These are phyloP conservation scores for Dipodomys spectabilis DNA, from an alignment of 2,113 vertebrate species.

Conservation along the genomic window DNA sequence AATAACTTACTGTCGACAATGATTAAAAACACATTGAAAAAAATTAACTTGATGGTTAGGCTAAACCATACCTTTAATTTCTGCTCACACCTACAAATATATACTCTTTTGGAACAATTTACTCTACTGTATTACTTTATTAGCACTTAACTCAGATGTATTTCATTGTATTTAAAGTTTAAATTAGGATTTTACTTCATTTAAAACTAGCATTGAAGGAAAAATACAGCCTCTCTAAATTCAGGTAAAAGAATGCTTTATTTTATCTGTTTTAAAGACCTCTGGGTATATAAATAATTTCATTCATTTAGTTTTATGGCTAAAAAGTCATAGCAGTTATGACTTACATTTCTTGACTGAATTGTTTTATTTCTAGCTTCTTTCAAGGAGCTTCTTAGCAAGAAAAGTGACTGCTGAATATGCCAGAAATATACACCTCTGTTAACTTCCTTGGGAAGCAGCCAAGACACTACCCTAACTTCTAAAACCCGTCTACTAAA, in stretches of 20 bases:
- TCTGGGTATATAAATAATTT: neutral
- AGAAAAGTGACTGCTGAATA: neutral
- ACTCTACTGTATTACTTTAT: neutral
- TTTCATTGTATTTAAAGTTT: constrained; percentile 37
- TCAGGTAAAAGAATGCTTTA: constrained; percentile 5
- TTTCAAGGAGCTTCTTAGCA: neutral
- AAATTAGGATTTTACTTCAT: constrained; percentile 42
- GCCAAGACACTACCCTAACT: neutral
- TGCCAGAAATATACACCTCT: neutral
- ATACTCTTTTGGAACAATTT: neutral
- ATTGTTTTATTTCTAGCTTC: neutral
- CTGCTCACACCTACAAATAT: neutral
- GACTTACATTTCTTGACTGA: neutral
- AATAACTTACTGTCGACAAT: neutral
- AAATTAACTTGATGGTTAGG: neutral
- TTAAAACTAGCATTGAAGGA: constrained; percentile 39
- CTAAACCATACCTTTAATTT: constrained; percentile 21
- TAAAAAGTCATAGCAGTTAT: neutral
- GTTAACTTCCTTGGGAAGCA: constrained; percentile 34
- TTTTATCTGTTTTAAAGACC: constrained; percentile 38
- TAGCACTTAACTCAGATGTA: constrained; percentile 19
- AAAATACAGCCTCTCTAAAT: neutral
- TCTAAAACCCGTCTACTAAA: neutral
- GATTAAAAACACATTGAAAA: neutral
- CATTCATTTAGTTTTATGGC: neutral